Evolutionary conservation across 1,140 invertebrate species (phyloP).

Genomic region (Ctenoplectra terminalis): DNA sequence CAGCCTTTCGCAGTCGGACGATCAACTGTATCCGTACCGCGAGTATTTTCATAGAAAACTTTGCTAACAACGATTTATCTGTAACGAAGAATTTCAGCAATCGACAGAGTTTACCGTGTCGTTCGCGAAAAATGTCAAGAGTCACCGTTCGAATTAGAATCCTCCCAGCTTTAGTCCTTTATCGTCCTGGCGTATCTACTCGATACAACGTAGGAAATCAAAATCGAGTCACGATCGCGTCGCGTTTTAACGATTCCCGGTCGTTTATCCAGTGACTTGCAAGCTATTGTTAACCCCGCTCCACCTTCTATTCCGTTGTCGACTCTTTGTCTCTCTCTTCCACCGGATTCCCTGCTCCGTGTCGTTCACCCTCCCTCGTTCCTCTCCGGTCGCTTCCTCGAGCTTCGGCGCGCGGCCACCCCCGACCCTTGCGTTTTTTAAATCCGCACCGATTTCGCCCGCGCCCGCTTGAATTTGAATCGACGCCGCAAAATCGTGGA

Average conservation of each 20-base stretch:
- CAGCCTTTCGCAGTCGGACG: background rate
- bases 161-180: slow-evolving; percentile 54
- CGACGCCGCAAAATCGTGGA: slow-evolving; percentile 78
- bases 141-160: slow-evolving; percentile 65
- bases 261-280: slow-evolving; percentile 84
- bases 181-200: slow-evolving; percentile 45
- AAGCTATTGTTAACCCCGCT: slow-evolving; percentile 78
- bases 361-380: slow-evolving; percentile 57
- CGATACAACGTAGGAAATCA: slow-evolving; percentile 73
- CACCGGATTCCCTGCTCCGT: background rate
- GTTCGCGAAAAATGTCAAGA: slow-evolving; percentile 47
- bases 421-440: slow-evolving; percentile 59
- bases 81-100: background rate
- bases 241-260: slow-evolving; percentile 81
- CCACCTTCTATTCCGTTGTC: slow-evolving; percentile 53
- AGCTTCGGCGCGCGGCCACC: background rate
- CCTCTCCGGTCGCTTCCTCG: slow-evolving; percentile 39
- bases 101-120: background rate
- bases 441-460: slow-evolving; percentile 69
- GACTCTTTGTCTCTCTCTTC: slow-evolving; percentile 26
- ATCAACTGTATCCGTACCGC: slow-evolving; percentile 3
- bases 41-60: slow-evolving; percentile 18
- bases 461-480: slow-evolving; percentile 79
- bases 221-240: slow-evolving; percentile 74
- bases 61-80: background rate